phyloP scores from a whole-genome alignment of 2,113 vertebrate species.

The Otolemur garnettii region DNA sequence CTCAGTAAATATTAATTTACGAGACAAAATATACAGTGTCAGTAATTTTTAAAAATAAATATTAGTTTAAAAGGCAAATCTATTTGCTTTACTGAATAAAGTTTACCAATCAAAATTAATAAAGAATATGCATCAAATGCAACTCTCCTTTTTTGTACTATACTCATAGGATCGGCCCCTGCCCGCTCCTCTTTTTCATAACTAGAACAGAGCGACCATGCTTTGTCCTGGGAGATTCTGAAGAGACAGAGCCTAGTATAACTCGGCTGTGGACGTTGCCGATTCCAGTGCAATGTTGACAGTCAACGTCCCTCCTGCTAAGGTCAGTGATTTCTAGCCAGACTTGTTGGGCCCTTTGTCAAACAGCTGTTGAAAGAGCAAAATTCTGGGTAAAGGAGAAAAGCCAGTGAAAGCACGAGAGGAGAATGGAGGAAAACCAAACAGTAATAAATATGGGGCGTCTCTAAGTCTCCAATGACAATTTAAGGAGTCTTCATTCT shows the following conservation, averaged over 20 bases:
- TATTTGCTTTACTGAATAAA: background rate
- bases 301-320: background rate
- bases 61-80: background rate
- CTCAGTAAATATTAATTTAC: slow-evolving; percentile 32
- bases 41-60: background rate
- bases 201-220: background rate
- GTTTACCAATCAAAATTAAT: background rate
- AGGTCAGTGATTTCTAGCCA: background rate
- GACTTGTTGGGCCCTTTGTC: background rate
- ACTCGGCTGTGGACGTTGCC: background rate
- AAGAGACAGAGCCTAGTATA: background rate
- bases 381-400: background rate
- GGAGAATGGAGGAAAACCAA: background rate
- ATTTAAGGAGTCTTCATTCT: background rate
- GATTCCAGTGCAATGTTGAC: background rate
- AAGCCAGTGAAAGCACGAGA: background rate
- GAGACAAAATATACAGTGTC: background rate
- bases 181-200: background rate
- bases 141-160: background rate
- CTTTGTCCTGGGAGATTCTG: background rate
- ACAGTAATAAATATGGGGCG: background rate
- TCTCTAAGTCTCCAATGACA: background rate
- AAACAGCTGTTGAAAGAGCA: background rate
- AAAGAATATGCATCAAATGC: background rate
- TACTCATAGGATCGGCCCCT: background rate